phyloP scores from a whole-genome alignment of 2,888 invertebrate species.

The Oscheius sp. region DNA sequence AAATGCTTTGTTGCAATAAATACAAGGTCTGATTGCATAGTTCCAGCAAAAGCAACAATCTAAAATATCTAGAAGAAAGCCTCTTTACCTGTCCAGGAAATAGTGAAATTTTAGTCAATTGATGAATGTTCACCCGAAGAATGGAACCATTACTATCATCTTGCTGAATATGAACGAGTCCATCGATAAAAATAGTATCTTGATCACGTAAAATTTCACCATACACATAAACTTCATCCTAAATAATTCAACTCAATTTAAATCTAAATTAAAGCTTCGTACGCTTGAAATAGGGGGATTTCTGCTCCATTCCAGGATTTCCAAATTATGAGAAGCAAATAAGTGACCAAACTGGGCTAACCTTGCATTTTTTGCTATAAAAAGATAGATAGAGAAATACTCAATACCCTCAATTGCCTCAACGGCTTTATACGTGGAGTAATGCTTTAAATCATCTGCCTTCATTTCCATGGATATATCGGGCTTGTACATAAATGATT shows the following conservation, averaged over 20 bases:
- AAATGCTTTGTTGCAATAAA: conserved; percentile 22
- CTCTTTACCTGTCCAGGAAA: conserved; percentile 36
- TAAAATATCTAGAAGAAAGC: conserved; percentile 5
- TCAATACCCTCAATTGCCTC: too few relatives aligned
- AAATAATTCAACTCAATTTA: neutral
- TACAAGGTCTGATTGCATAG: conserved; percentile 31
- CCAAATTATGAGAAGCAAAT: neutral
- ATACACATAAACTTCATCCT: conserved; percentile 37
- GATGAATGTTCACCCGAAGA: conserved; percentile 36
- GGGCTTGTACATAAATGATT: too few relatives aligned
- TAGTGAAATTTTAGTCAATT: conserved; percentile 34
- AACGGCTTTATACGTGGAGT: too few relatives aligned
- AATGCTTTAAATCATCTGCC: too few relatives aligned
- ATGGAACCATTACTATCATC: conserved; percentile 44
- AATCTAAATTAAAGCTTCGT: neutral
- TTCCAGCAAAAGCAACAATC: conserved; percentile 37
- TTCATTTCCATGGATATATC: too few relatives aligned
- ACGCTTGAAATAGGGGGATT: neutral
- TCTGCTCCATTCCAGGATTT: conserved; percentile 13
- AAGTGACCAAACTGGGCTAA: conserved; percentile 2
- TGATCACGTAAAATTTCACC: conserved; percentile 43
- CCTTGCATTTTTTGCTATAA: conserved; percentile 21
- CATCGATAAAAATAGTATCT: conserved; percentile 33
- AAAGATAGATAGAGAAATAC: neutral
- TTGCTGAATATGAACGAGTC: conserved; percentile 33